Base-by-base conservation (phyloP, 2,888 invertebrate genomes). In the Aporophyla nigra region DNA sequence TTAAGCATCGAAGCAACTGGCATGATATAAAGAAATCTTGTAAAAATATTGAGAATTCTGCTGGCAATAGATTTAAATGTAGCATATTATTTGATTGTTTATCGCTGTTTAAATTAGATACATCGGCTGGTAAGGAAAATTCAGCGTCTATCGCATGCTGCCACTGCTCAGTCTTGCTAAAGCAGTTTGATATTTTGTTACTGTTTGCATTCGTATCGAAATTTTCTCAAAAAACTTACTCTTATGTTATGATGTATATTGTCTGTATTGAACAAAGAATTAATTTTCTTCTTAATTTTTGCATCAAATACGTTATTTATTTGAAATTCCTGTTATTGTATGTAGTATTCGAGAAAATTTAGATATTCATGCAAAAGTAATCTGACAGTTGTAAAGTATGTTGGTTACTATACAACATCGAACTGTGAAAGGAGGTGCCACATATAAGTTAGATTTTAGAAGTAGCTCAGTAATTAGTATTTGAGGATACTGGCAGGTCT, bases 381-480 rank as follows among this genome's bases (percentile, higher is more conserved):
- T 88, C 83, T 85, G 87, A 85, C 77, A 82, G 79, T 80, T 77
- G 74, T 70, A 78, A 63, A 76, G 74, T 83, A 74, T 83, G 27
- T 76, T 56, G 63, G 69, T 83, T 80, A 81, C 82, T 76, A 74
- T 84, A 94, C 93, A 92, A 94, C 93, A 94, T 92, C 92, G 83
- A 93, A 78, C 89, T 87, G 88, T 91, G 89, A 90, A 90, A 87
- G 90, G 90, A 88, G 76, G 91, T 92, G 92, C 91, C 89, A 93
- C 89, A 91, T 89, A 86, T 86, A 87, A 87, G 88, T 89, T 91
- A 88, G 85, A 87, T 90, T 90, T 85, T 89, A 89, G 84, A 91
- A 88, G 84, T 90, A 85, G 86, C 87, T 89, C 83, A 86, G 87
- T 87, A 85, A 84, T 88, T 83, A 89, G 74, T 88, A 83, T 81